Percentiles rank a stretch among this genome's conserved stretches.
These are phyloP conservation scores for Hydrozoanthus tunicans DNA, from an alignment of 64 coral and sea anemone species.

Conservation along the genomic window DNA sequence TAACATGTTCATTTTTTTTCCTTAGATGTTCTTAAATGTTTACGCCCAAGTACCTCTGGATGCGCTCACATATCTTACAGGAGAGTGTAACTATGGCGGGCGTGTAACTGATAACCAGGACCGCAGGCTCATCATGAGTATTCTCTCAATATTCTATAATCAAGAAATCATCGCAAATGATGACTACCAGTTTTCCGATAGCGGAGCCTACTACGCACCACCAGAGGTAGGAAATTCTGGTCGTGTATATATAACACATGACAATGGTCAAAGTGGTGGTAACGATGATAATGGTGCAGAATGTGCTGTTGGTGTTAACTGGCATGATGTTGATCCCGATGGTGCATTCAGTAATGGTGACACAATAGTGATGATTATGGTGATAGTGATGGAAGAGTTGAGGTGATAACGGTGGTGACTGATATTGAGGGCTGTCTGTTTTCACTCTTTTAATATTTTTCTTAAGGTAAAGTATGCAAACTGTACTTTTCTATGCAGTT, in stretches of 20 bases:
- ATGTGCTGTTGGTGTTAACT: too few relatives aligned
- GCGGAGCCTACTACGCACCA: conserved; percentile 78
- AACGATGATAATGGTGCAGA: too few relatives aligned
- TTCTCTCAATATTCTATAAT: conserved; percentile 94
- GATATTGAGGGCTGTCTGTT: too few relatives aligned
- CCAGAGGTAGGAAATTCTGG: conserved; percentile 58
- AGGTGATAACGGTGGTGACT: too few relatives aligned
- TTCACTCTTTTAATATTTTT: too few relatives aligned
- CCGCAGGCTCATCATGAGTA: conserved; percentile 90
- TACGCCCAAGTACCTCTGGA: conserved; percentile 89
- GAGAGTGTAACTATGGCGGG: conserved; percentile 96
- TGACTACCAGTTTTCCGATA: conserved; percentile 78
- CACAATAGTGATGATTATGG: too few relatives aligned
- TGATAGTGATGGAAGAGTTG: too few relatives aligned
- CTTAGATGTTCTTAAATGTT: conserved; percentile 96
- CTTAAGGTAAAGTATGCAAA: too few relatives aligned
- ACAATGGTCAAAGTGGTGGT: background rate
- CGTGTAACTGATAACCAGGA: conserved; percentile 93
- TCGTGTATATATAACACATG: background rate
- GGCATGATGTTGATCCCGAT: too few relatives aligned
- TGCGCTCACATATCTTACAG: conserved; percentile 89
- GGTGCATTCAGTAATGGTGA: too few relatives aligned
- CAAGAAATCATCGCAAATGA: conserved; percentile 67
- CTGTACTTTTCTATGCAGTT: too few relatives aligned
- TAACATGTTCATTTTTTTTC: background rate